Conservation (phyloP, 2,113 vertebrate genomes). For the Thamnaconus septentrionalis region DNA sequence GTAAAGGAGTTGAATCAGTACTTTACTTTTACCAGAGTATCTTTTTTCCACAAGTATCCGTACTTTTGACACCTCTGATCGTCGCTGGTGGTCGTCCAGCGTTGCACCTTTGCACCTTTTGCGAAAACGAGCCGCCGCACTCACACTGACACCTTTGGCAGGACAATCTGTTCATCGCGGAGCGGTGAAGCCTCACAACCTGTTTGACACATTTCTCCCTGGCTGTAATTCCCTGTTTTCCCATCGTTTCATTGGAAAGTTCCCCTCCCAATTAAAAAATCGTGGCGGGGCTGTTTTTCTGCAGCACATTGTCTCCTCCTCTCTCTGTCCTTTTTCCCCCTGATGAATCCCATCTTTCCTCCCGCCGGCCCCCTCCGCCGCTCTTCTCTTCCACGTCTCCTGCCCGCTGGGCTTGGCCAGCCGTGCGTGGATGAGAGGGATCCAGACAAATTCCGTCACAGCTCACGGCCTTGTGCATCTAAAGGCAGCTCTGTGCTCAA, state of each 20-base stretch:
- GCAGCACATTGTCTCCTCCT: neutral
- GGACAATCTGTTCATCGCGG: constrained; percentile 46
- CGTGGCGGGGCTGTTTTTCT: constrained; percentile 1
- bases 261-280: constrained; percentile 51
- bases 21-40: too few relatives aligned
- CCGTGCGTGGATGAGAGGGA: constrained; percentile 34
- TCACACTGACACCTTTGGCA: constrained; percentile 44
- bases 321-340: neutral
- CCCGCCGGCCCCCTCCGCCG: neutral
- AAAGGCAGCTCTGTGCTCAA: constrained; percentile 36
- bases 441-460: constrained; percentile 48
- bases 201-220: constrained; percentile 59
- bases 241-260: constrained; percentile 53
- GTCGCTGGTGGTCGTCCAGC: too few relatives aligned
- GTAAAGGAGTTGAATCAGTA: too few relatives aligned
- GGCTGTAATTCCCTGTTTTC: constrained; percentile 57
- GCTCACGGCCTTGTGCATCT: constrained; percentile 29
- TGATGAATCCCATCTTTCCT: too few relatives aligned
- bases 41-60: too few relatives aligned
- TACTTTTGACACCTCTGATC: too few relatives aligned
- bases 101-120: constrained; percentile 61
- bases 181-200: constrained; percentile 38
- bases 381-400: neutral
- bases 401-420: constrained; percentile 35
- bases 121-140: constrained; percentile 31